phyloP scores from a whole-genome alignment of 2,888 invertebrate species.

The Priocnemis perturbator region DNA sequence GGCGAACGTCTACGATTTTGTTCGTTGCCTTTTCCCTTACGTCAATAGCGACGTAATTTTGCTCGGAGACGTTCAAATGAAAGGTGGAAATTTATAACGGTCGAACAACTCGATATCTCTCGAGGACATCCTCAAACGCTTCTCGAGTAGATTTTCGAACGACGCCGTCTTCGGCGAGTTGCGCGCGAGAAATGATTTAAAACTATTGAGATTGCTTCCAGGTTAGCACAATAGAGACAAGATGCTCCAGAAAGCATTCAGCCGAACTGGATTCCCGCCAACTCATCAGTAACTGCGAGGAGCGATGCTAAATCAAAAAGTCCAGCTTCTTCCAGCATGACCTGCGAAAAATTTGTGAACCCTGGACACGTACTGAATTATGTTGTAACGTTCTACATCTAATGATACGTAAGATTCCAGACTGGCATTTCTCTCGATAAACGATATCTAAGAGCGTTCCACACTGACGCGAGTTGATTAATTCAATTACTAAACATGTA shows the following conservation, averaged over 20 bases:
- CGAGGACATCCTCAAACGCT: constrained; percentile 8
- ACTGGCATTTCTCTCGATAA: too few relatives aligned
- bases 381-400: constrained; percentile 29
- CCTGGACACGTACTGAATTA: constrained; percentile 32
- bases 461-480: too few relatives aligned
- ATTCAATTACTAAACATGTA: too few relatives aligned
- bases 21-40: constrained; percentile 3
- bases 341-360: constrained; percentile 26
- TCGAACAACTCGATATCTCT: constrained; percentile 2
- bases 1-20: not conserved
- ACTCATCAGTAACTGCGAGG: constrained; percentile 61
- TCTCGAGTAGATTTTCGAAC: not conserved
- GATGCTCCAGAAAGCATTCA: constrained; percentile 57
- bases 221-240: constrained; percentile 56
- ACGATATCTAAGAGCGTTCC: too few relatives aligned
- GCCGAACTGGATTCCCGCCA: constrained; percentile 59
- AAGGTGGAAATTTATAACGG: too few relatives aligned
- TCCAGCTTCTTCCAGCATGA: constrained; percentile 16
- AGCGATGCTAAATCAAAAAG: constrained; percentile 52
- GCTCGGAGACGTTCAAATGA: too few relatives aligned
- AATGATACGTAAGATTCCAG: too few relatives aligned
- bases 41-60: constrained; percentile 5
- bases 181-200: constrained; percentile 41
- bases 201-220: constrained; percentile 57
- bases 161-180: not conserved